Percentiles rank a stretch among this genome's conserved stretches.
Conservation (phyloP, 2,888 invertebrate genomes). For the Euzetes globulus region DNA sequence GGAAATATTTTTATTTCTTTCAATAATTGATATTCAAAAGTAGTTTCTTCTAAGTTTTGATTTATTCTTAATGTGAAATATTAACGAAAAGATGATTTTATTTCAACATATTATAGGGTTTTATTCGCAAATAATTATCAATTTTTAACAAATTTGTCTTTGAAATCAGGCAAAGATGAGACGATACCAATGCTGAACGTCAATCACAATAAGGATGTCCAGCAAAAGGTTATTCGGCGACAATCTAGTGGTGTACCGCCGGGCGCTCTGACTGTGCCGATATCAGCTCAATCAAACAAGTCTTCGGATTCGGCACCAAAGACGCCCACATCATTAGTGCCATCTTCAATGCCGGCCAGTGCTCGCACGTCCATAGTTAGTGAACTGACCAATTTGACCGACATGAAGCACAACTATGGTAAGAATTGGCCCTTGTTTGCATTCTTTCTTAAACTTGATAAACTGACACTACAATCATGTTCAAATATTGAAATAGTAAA, state of each 20-base stretch:
- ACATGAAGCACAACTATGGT: slow-evolving; percentile 2
- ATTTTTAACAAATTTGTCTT: too few relatives aligned
- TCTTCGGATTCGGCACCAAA: background rate
- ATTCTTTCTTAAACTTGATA: too few relatives aligned
- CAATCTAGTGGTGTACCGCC: slow-evolving; percentile 19
- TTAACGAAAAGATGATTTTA: too few relatives aligned
- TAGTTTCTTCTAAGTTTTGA: background rate
- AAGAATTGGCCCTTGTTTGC: too few relatives aligned
- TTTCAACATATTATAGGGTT: too few relatives aligned
- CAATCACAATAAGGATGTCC: slow-evolving; percentile 1
- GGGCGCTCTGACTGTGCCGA: background rate
- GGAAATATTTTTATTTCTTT: too few relatives aligned
- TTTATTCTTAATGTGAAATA: background rate
- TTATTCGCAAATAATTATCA: too few relatives aligned
- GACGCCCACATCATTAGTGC: slow-evolving; percentile 2
- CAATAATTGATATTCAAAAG: too few relatives aligned
- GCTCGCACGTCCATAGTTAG: slow-evolving; percentile 15
- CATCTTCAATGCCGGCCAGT: slow-evolving; percentile 13
- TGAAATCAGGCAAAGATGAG: slow-evolving; percentile 18
- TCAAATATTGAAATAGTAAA: too few relatives aligned
- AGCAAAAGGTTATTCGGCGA: background rate
- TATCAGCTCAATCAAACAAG: slow-evolving; percentile 22
- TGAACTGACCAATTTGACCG: background rate
- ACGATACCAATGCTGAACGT: background rate
- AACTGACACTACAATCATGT: too few relatives aligned